phyloP scores from a whole-genome alignment of 2,797 vertebrate species.

The Anabas testudineus region DNA sequence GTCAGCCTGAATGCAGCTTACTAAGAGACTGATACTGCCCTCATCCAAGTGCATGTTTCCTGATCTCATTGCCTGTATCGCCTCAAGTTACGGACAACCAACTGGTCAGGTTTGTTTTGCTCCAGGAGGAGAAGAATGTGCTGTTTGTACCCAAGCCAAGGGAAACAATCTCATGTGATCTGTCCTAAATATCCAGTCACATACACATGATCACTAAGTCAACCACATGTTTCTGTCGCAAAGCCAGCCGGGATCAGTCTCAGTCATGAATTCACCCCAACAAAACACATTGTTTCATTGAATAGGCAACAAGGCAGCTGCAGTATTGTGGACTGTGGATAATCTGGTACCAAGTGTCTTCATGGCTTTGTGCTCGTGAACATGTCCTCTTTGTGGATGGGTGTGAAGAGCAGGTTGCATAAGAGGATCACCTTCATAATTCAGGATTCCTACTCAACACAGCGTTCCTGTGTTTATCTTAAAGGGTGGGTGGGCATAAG shows the following conservation, averaged over 20 bases:
- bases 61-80: constrained; percentile 35
- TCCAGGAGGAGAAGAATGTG: constrained; percentile 54
- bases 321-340: constrained; percentile 62
- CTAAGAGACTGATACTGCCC: constrained; percentile 46
- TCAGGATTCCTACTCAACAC: constrained; percentile 54
- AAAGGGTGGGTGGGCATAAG: constrained; percentile 46
- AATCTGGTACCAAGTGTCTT: constrained; percentile 69
- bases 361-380: constrained; percentile 69
- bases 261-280: constrained; percentile 43
- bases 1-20: constrained; percentile 57
- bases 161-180: constrained; percentile 73
- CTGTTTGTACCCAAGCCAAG: constrained; percentile 53
- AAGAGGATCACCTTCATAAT: constrained; percentile 75
- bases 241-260: constrained; percentile 53
- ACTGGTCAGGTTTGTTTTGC: constrained; percentile 59
- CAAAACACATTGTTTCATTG: constrained; percentile 69
- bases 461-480: constrained; percentile 28
- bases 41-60: constrained; percentile 45
- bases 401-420: constrained; percentile 73
- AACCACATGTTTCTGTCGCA: constrained; percentile 46
- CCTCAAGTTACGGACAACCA: constrained; percentile 54
- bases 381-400: constrained; percentile 61
- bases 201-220: constrained; percentile 65
- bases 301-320: constrained; percentile 65
- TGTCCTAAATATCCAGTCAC: constrained; percentile 65